Conservation (phyloP, 1,140 invertebrate species). For the Chionoecetes opilio region DNA sequence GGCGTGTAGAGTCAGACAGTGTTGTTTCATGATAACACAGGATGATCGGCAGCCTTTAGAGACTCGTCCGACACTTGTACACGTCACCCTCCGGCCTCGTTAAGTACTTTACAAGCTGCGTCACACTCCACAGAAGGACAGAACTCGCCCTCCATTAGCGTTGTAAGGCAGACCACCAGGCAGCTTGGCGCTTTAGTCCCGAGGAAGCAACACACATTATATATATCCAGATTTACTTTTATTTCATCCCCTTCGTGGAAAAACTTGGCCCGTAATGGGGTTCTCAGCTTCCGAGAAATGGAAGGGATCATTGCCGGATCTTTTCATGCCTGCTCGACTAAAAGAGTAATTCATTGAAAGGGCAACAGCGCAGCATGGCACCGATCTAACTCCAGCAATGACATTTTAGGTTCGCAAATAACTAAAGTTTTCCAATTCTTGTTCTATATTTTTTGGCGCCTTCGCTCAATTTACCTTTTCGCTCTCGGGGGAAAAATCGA, state of each 20-base stretch:
- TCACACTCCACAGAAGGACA: background rate
- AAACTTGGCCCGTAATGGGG: background rate
- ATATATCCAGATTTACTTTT: conserved; percentile 12
- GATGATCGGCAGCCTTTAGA: background rate
- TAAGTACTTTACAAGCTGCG: background rate
- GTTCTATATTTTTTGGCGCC: background rate
- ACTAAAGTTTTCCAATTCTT: background rate
- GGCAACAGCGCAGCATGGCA: background rate
- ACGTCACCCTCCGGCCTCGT: background rate
- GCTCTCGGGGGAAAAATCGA: background rate
- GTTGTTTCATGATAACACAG: background rate
- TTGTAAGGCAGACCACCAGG: background rate
- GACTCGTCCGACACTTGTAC: background rate
- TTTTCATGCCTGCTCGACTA: conserved; percentile 5
- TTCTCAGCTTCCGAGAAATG: conserved; percentile 28
- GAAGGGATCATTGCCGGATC: conserved; percentile 10
- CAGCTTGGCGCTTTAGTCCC: background rate
- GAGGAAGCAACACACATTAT: background rate
- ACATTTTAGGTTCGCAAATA: background rate
- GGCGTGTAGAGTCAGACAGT: background rate
- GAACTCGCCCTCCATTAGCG: background rate
- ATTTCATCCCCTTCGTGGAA: background rate
- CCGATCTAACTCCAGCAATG: background rate
- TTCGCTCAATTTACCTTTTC: too few relatives aligned
- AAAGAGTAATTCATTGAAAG: conserved; percentile 1